Conservation (phyloP, 2,888 invertebrate genomes). For the Therioaphis trifolii region DNA sequence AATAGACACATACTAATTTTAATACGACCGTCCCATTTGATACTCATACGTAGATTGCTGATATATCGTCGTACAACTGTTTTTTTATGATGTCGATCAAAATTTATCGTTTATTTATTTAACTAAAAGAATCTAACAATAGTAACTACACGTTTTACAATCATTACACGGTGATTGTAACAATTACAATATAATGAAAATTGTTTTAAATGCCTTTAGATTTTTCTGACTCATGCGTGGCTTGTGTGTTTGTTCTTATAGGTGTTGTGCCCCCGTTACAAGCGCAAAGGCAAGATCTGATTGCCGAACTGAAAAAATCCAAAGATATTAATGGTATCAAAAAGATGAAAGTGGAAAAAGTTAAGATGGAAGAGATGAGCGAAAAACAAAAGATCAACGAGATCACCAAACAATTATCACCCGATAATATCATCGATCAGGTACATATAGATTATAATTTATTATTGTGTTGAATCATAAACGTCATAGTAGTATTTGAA, state of each 20-base stretch:
- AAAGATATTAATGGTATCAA: slow-evolving; percentile 94
- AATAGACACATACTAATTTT: neutral
- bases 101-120: slow-evolving; percentile 10
- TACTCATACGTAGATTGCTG: neutral
- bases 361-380: slow-evolving; percentile 83
- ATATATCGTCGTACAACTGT: neutral
- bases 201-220: slow-evolving; percentile 17
- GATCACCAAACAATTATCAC: slow-evolving; percentile 85
- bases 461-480: no score
- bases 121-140: slow-evolving; percentile 9
- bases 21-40: neutral
- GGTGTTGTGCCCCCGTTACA: slow-evolving; percentile 77
- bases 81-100: neutral
- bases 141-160: slow-evolving; percentile 3
- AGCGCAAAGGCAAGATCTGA: slow-evolving; percentile 84
- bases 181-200: slow-evolving; percentile 4
- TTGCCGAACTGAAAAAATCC: slow-evolving; percentile 91
- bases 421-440: slow-evolving; percentile 90
- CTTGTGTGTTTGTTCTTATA: slow-evolving; percentile 69
- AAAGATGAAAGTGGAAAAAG: slow-evolving; percentile 90
- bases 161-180: neutral
- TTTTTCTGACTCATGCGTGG: slow-evolving; percentile 37
- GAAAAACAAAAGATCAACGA: slow-evolving; percentile 87
- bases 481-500: no score
- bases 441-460: slow-evolving; percentile 71